Conservation (phyloP, 2,113 vertebrate genomes). For the Cichladusa arquata region DNA sequence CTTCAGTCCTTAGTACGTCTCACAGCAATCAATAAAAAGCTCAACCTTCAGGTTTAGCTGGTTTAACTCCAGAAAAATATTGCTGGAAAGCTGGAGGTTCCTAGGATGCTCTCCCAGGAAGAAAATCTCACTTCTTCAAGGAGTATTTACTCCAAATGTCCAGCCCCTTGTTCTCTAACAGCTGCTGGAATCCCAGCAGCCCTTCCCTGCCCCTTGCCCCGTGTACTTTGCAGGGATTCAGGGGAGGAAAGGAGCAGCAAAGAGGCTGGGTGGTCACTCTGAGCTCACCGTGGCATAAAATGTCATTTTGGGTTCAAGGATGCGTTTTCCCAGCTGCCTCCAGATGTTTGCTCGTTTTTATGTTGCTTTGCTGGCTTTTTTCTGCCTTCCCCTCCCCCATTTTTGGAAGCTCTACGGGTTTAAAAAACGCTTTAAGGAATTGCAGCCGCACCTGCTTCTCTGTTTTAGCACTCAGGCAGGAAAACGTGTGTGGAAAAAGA, state of each 20-base stretch:
- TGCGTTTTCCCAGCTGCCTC: fast-evolving
- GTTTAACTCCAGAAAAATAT: conserved; percentile 39
- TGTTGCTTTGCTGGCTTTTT: background rate
- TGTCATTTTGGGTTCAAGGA: background rate
- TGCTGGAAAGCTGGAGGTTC: conserved; percentile 28
- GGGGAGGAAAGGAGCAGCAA: background rate
- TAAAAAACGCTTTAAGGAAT: background rate
- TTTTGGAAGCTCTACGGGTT: background rate
- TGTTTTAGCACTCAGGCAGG: background rate
- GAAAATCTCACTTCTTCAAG: conserved; percentile 23
- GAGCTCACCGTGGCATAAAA: background rate
- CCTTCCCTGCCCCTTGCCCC: background rate
- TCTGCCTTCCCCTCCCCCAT: fast-evolving
- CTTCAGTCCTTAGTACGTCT: conserved; percentile 58
- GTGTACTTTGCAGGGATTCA: background rate
- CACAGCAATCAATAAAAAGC: conserved; percentile 49
- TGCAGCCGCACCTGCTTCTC: background rate
- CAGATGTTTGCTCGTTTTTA: fast-evolving
- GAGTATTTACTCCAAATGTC: conserved; percentile 23
- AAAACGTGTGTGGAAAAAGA: fast-evolving
- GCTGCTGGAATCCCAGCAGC: conserved; percentile 39
- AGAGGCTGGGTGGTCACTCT: background rate
- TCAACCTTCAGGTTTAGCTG: conserved; percentile 54
- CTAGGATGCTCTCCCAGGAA: background rate
- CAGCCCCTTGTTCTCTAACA: conserved; percentile 25